Conservation (phyloP, 2,888 invertebrate genomes). For the Bedellia somnulentella region DNA sequence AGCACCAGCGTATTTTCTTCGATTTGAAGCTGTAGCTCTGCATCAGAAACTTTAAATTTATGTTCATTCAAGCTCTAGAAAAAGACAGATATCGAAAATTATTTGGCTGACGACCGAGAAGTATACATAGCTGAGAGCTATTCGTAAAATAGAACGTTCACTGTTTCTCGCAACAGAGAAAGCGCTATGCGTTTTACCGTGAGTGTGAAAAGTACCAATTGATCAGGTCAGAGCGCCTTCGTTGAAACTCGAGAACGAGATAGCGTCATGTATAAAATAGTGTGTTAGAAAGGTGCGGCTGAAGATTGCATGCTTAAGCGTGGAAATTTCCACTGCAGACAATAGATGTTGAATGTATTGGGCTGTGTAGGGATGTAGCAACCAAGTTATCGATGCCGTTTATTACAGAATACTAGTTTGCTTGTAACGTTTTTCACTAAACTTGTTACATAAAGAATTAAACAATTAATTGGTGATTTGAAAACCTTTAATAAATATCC, state of each 20-base stretch:
- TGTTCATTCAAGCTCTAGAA: constrained; percentile 57
- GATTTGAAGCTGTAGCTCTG: constrained; percentile 60
- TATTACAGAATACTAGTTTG: too few species aligned
- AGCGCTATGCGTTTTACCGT: constrained; percentile 17
- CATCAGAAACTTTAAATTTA: constrained; percentile 48
- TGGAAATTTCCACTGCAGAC: constrained; percentile 60
- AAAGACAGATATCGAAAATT: constrained; percentile 58
- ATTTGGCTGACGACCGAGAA: constrained; percentile 58
- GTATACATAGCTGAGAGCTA: constrained; percentile 60
- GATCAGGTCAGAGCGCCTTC: constrained; percentile 52
- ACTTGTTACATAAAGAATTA: too few species aligned
- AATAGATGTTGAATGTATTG: constrained; percentile 52
- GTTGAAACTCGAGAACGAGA: constrained; percentile 30
- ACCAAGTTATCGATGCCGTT: constrained; percentile 3
- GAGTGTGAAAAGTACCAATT: constrained; percentile 29
- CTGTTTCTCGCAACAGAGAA: constrained; percentile 33
- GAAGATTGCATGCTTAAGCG: constrained; percentile 53
- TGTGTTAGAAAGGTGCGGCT: constrained; percentile 25
- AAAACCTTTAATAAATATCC: too few species aligned
- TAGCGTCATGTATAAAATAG: constrained; percentile 25
- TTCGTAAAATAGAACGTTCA: constrained; percentile 57
- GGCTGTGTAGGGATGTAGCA: constrained; percentile 21
- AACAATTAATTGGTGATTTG: too few species aligned
- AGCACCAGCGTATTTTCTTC: constrained; percentile 42
- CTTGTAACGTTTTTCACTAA: too few species aligned